Percentiles rank a stretch among this genome's conserved stretches.
Evolutionary conservation across 2,113 vertebrate genomes (phyloP).

Genomic region (Turnix velox): DNA sequence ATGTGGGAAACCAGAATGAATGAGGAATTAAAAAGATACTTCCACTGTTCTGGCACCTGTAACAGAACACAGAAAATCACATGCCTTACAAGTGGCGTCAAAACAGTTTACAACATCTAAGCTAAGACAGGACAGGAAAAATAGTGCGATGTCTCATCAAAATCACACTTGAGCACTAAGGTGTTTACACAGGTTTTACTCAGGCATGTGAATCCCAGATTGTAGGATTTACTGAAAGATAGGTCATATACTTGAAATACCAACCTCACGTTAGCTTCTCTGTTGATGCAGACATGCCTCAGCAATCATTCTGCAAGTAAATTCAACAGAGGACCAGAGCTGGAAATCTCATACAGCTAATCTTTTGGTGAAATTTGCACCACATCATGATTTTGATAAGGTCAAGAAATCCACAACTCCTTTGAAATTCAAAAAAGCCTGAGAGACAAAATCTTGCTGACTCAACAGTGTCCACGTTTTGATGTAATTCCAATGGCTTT

Average conservation of each 20-base stretch:
- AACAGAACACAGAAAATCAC: not conserved
- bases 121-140: not conserved
- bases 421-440: not conserved
- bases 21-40: conserved; percentile 15
- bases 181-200: not conserved
- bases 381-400: not conserved
- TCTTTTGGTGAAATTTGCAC: not conserved
- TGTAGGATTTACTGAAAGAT: not conserved
- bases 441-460: not conserved
- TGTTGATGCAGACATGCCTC: not conserved
- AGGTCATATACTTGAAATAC: not conserved
- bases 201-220: not conserved
- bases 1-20: conserved; percentile 16
- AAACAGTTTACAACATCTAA: not conserved
- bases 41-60: not conserved
- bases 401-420: not conserved
- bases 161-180: not conserved
- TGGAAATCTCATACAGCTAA: not conserved
- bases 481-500: not conserved
- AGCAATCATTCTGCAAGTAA: not conserved
- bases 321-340: not conserved
- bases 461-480: not conserved
- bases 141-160: not conserved
- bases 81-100: not conserved
- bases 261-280: not conserved